These are phyloP conservation scores for Bos indicus DNA, from an alignment of 2,113 vertebrate species.

Conservation along the genomic window DNA sequence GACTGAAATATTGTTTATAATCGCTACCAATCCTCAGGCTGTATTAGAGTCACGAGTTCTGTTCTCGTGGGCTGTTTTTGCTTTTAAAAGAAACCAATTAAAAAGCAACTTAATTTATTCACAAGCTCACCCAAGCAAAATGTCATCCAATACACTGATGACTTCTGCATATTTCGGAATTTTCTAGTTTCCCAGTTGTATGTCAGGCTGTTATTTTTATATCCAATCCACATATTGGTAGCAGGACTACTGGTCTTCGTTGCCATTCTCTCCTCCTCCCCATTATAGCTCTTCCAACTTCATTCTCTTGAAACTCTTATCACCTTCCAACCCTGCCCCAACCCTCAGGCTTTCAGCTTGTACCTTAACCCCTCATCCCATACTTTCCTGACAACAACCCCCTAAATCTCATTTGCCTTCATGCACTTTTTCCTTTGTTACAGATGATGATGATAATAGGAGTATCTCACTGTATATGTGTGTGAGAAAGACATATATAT, in stretches of 20 bases:
- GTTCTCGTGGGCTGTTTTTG: neutral
- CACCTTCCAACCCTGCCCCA: accelerated
- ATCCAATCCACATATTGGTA: neutral
- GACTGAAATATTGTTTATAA: neutral
- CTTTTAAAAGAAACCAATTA: slow-evolving; percentile 24
- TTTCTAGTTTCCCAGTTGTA: neutral
- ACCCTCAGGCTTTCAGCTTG: neutral
- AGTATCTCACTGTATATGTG: neutral
- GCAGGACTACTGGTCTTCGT: too few species aligned
- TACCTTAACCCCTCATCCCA: neutral
- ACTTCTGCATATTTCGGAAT: neutral
- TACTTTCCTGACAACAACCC: neutral
- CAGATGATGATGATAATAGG: neutral
- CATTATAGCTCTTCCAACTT: neutral
- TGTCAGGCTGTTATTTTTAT: neutral
- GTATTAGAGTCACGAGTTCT: neutral
- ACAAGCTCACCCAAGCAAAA: slow-evolving; percentile 21
- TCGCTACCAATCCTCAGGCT: neutral
- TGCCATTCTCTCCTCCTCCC: neutral
- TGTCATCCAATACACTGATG: neutral
- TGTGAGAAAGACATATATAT: neutral
- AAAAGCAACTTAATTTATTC: slow-evolving; percentile 24
- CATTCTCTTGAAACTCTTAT: neutral
- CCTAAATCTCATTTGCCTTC: neutral
- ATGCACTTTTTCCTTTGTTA: neutral